These are phyloP conservation scores for Pectinophora gossypiella DNA, from an alignment of 1,140 invertebrate genomes.

Conservation along the genomic window DNA sequence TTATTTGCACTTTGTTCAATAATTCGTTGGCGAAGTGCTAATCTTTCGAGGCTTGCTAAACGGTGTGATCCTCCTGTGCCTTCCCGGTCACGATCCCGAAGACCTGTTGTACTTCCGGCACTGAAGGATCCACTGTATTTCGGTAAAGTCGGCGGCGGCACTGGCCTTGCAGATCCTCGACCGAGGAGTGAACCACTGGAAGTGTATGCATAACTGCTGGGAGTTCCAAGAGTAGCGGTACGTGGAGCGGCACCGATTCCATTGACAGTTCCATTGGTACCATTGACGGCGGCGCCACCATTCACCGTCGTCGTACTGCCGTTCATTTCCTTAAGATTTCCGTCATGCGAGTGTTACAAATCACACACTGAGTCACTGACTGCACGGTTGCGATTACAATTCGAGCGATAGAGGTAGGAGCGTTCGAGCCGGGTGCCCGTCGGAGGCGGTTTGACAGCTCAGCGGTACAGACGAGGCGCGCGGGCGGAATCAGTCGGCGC, in stretches of 20 bases:
- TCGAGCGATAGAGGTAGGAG: conserved; percentile 40
- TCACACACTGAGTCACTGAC: conserved; percentile 60
- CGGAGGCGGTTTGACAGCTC: conserved; percentile 72
- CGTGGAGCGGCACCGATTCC: conserved; percentile 58
- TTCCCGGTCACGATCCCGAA: conserved; percentile 68
- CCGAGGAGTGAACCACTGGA: conserved; percentile 64
- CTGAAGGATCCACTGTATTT: conserved; percentile 76
- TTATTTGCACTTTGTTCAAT: conserved; percentile 77
- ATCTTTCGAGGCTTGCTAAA: conserved; percentile 82
- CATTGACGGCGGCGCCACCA: conserved; percentile 62
- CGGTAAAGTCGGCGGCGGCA: conserved; percentile 80
- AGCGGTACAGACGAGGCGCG: conserved; percentile 45
- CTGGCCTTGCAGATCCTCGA: conserved; percentile 71
- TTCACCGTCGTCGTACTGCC: conserved; percentile 68
- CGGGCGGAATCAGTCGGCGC: conserved; percentile 48
- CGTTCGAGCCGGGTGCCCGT: conserved; percentile 64
- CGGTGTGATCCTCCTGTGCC: conserved; percentile 78
- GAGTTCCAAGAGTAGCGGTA: conserved; percentile 62
- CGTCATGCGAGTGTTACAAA: conserved; percentile 60
- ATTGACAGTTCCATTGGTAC: conserved; percentile 55
- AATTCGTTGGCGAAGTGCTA: conserved; percentile 82
- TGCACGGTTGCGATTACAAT: conserved; percentile 48
- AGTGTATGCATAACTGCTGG: conserved; percentile 67
- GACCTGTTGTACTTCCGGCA: conserved; percentile 70
- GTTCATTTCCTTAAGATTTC: conserved; percentile 60